These are phyloP conservation scores for Chloromyia formosa DNA, from an alignment of 2,888 invertebrate species.

Conservation along the genomic window DNA sequence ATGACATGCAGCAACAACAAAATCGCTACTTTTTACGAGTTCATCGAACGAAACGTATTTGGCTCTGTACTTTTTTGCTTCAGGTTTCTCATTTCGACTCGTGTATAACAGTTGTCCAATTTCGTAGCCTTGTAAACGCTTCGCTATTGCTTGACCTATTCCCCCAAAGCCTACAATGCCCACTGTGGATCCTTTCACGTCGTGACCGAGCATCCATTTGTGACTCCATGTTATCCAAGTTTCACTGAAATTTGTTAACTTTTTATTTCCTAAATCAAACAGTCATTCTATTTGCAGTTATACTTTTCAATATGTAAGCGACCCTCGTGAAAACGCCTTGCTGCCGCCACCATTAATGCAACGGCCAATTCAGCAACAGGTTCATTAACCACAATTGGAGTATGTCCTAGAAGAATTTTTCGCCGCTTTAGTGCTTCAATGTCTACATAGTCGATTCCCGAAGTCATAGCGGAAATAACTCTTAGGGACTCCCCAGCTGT, in stretches of 20 bases:
- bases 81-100: conserved; percentile 73
- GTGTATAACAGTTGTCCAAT: conserved; percentile 77
- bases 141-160: conserved; percentile 79
- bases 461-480: conserved; percentile 83
- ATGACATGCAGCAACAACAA: conserved; percentile 73
- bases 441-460: conserved; percentile 87
- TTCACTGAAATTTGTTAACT: conserved; percentile 63
- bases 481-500: conserved; percentile 72
- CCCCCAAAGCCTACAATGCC: conserved; percentile 86
- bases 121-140: conserved; percentile 77
- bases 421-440: conserved; percentile 73
- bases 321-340: conserved; percentile 81
- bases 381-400: conserved; percentile 77
- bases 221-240: conserved; percentile 75
- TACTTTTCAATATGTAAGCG: conserved; percentile 69
- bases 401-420: conserved; percentile 81
- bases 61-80: conserved; percentile 70
- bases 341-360: conserved; percentile 77
- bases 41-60: conserved; percentile 72
- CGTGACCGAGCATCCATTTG: conserved; percentile 81
- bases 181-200: conserved; percentile 79
- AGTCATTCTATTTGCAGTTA: conserved; percentile 55
- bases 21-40: conserved; percentile 75
- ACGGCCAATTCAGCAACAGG: conserved; percentile 87
- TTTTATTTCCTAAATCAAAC: no score